These are phyloP conservation scores for Macrobrachium nipponense DNA, from an alignment of 1,140 invertebrate genomes.

Conservation along the genomic window DNA sequence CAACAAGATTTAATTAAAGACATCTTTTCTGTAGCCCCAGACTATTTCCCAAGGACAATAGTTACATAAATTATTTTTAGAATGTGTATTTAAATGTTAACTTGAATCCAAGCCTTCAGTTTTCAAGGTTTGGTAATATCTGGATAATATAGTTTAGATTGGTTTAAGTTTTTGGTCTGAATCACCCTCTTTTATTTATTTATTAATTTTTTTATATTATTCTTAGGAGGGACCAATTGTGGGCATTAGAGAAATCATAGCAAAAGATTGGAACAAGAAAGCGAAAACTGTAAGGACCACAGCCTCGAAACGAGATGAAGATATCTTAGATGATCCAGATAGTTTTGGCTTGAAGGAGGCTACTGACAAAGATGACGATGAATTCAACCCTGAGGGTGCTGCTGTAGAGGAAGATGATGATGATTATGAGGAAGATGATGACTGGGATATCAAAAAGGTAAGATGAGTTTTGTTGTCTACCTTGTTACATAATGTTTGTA, in stretches of 20 bases:
- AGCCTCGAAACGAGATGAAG: background rate
- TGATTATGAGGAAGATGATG: constrained; percentile 44
- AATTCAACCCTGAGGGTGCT: constrained; percentile 19
- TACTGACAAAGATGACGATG: constrained; percentile 42
- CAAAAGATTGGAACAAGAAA: constrained; percentile 29
- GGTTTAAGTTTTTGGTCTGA: background rate
- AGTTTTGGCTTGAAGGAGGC: constrained; percentile 42
- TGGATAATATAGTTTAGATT: no score
- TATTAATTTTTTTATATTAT: no score
- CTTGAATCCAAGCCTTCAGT: no score
- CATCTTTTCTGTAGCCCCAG: no score
- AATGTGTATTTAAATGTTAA: no score
- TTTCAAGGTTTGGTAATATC: no score
- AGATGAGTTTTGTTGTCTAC: no score
- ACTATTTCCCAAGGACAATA: no score
- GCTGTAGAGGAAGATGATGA: constrained; percentile 18
- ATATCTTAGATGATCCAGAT: constrained; percentile 17
- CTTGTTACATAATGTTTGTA: no score
- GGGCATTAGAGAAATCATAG: constrained; percentile 37
- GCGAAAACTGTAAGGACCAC: background rate
- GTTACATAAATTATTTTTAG: no score
- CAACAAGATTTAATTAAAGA: no score
- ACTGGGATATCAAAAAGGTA: constrained; percentile 42
- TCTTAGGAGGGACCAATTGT: constrained; percentile 35
- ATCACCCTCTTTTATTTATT: no score